Evolutionary conservation across 2,113 vertebrate genomes (phyloP).

Genomic region (Periophthalmus modestus): DNA sequence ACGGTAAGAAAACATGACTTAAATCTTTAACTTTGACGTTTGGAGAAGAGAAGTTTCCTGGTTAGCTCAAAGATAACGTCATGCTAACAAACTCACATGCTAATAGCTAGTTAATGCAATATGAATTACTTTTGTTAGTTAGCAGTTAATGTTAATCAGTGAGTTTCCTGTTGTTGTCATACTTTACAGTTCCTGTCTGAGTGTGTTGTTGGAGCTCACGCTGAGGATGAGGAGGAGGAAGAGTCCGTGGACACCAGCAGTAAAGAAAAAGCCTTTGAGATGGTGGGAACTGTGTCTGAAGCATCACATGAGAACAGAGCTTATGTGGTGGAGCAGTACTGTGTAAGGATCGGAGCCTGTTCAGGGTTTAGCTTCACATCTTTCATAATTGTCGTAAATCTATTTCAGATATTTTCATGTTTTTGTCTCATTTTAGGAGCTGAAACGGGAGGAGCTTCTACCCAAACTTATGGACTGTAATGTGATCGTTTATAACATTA

Average conservation of each 20-base stretch:
- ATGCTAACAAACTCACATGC: background rate
- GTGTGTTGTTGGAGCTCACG: slow-evolving; percentile 66
- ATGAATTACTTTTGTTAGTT: no score
- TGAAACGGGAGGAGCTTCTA: slow-evolving; percentile 75
- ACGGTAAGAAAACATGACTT: slow-evolving; percentile 69
- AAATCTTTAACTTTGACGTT: background rate
- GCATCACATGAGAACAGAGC: slow-evolving; percentile 12
- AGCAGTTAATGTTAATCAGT: background rate
- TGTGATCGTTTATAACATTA: slow-evolving; percentile 87
- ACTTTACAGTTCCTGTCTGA: slow-evolving; percentile 79
- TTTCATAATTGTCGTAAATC: background rate
- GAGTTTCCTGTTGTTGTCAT: background rate
- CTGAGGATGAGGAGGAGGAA: slow-evolving; percentile 53
- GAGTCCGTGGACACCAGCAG: slow-evolving; percentile 43
- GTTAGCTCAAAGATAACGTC: background rate
- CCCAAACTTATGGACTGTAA: slow-evolving; percentile 83
- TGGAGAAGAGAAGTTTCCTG: background rate
- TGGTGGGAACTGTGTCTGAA: slow-evolving; percentile 83
- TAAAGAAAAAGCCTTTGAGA: slow-evolving; percentile 68
- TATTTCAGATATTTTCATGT: background rate
- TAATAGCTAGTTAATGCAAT: background rate
- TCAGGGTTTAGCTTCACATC: background rate
- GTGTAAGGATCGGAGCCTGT: slow-evolving; percentile 69
- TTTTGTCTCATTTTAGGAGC: slow-evolving; percentile 48
- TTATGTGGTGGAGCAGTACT: slow-evolving; percentile 76